These are phyloP conservation scores for Masticophis lateralis DNA, from an alignment of 2,797 vertebrate genomes.

Conservation along the genomic window DNA sequence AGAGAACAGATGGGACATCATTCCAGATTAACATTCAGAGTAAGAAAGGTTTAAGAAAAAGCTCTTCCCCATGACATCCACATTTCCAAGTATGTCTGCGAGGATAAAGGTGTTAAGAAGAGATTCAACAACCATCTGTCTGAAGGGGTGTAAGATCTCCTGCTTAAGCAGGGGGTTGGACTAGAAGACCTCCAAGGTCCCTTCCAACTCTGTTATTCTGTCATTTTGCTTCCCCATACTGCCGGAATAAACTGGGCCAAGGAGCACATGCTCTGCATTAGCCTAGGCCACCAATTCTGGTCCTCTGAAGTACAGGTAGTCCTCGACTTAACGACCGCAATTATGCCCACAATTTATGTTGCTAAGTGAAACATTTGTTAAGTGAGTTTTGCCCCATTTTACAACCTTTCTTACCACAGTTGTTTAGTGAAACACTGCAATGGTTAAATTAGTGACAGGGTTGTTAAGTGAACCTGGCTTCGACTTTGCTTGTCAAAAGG, in stretches of 20 bases:
- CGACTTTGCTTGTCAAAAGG: background rate
- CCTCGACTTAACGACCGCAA: too few species aligned
- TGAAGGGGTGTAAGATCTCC: background rate
- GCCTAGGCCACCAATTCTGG: background rate
- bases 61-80: background rate
- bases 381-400: background rate
- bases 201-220: background rate
- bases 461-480: too few species aligned
- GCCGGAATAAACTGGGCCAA: background rate
- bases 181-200: background rate
- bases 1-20: background rate
- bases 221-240: background rate
- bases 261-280: background rate
- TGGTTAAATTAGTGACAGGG: background rate
- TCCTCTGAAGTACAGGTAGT: background rate
- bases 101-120: background rate
- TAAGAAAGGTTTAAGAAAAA: background rate
- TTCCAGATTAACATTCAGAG: constrained; percentile 21
- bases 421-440: background rate
- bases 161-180: background rate
- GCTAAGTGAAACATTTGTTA: background rate
- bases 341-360: too few species aligned
- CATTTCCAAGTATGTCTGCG: background rate
- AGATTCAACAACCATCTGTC: background rate
- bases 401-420: background rate